Evolutionary conservation across 2,797 vertebrate species (phyloP).

Genomic region (Sebastes minor): DNA sequence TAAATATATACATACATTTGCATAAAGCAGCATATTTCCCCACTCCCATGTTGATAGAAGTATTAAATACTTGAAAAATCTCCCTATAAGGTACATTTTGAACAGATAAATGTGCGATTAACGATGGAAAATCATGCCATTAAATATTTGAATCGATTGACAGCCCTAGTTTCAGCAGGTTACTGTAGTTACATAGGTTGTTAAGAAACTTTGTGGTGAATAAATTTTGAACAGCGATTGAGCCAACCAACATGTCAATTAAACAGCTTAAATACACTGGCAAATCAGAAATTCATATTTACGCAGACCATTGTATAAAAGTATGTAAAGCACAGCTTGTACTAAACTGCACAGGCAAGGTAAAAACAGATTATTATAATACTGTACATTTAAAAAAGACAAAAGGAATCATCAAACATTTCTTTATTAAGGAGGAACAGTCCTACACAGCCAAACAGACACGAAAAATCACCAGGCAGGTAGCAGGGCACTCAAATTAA

Average conservation of each 20-base stretch:
- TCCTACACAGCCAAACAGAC: neutral
- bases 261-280: neutral
- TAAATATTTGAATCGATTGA: too few species aligned
- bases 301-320: neutral
- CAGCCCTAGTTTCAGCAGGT: neutral
- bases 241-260: neutral
- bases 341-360: neutral
- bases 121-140: too few species aligned
- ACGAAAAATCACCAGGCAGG: neutral
- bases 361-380: neutral
- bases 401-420: neutral
- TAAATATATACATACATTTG: too few species aligned
- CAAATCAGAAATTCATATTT: neutral
- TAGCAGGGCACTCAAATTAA: neutral
- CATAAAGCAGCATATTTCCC: too few species aligned
- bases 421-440: neutral
- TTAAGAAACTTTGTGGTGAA: constrained; percentile 18
- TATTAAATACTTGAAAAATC: too few species aligned
- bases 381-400: neutral
- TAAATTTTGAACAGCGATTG: constrained; percentile 26
- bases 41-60: too few species aligned
- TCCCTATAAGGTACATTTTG: too few species aligned
- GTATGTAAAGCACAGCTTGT: neutral
- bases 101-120: too few species aligned
- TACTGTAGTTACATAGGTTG: constrained; percentile 24